phyloP scores from a whole-genome alignment of 2,888 invertebrate genomes.

The Philhelius pedissequus region DNA sequence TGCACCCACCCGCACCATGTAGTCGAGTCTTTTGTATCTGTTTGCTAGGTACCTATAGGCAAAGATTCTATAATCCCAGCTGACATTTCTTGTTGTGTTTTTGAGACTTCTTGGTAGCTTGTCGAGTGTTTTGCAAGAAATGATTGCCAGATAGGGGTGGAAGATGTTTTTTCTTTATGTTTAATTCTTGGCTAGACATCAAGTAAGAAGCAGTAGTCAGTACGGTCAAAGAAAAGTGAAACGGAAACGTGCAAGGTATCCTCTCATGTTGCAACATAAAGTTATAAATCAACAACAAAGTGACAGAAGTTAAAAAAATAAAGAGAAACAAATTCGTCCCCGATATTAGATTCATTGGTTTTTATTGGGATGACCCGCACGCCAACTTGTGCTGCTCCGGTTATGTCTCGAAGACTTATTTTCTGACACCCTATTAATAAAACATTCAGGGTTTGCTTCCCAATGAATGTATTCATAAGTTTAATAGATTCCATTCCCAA shows the following conservation, averaged over 20 bases:
- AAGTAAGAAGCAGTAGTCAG: conserved; percentile 15
- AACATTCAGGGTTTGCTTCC: conserved; percentile 47
- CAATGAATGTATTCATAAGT: conserved; percentile 37
- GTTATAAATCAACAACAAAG: conserved; percentile 45
- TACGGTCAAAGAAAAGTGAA: conserved; percentile 48
- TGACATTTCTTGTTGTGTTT: conserved; percentile 42
- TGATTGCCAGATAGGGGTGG: conserved; percentile 55
- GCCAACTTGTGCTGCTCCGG: background rate
- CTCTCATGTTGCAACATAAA: conserved; percentile 54
- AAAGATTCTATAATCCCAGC: conserved; percentile 25
- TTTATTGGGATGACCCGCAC: conserved; percentile 40
- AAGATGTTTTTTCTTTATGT: background rate
- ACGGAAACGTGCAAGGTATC: conserved; percentile 48
- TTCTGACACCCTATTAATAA: conserved; percentile 62
- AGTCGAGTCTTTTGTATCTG: background rate
- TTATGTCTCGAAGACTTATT: conserved; percentile 1
- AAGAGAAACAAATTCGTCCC: conserved; percentile 42
- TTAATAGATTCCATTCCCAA: conserved; percentile 50
- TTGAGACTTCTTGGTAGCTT: conserved; percentile 9
- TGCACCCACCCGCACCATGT: conserved; percentile 60
- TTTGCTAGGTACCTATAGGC: background rate
- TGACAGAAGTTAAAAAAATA: background rate
- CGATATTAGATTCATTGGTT: conserved; percentile 43
- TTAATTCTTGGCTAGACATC: conserved; percentile 43
- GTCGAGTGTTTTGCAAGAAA: conserved; percentile 46